A percentile compares a stretch with the other conserved stretches of the same genome.
These are phyloP conservation scores for Callinectes sapidus DNA, from an alignment of 2,888 invertebrate species.

Conservation along the genomic window DNA sequence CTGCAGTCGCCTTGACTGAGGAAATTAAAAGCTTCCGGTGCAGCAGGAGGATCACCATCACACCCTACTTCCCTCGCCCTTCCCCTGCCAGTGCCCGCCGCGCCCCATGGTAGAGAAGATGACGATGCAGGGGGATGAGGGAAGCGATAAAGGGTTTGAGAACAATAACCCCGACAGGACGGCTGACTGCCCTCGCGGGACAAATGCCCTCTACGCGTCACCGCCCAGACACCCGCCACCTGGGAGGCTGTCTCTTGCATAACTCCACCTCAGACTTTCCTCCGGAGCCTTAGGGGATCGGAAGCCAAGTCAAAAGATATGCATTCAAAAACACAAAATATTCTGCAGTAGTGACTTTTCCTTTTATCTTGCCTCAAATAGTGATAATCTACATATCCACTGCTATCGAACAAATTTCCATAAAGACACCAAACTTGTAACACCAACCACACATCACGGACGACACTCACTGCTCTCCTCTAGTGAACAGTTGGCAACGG, in stretches of 20 bases:
- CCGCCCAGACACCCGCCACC: not conserved
- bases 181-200: not conserved
- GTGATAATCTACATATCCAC: not conserved
- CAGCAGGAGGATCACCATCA: not conserved
- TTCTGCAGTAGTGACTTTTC: not conserved
- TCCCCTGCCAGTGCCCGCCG: not conserved
- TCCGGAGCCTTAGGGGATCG: no score
- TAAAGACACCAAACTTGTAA: not conserved
- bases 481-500: not conserved
- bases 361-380: not conserved
- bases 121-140: not conserved
- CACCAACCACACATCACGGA: not conserved
- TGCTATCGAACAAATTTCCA: not conserved
- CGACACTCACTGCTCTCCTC: not conserved
- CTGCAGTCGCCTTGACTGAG: not conserved
- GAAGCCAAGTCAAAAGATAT: no score
- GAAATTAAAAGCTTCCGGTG: conserved; percentile 14
- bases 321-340: not conserved
- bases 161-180: not conserved
- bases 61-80: not conserved
- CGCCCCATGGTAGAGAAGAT: not conserved
- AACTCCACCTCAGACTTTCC: not conserved
- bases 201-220: not conserved
- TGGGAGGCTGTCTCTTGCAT: not conserved
- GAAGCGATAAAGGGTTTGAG: not conserved